Base-by-base conservation (phyloP, 2,113 vertebrate genomes). In the Anser cygnoides region DNA sequence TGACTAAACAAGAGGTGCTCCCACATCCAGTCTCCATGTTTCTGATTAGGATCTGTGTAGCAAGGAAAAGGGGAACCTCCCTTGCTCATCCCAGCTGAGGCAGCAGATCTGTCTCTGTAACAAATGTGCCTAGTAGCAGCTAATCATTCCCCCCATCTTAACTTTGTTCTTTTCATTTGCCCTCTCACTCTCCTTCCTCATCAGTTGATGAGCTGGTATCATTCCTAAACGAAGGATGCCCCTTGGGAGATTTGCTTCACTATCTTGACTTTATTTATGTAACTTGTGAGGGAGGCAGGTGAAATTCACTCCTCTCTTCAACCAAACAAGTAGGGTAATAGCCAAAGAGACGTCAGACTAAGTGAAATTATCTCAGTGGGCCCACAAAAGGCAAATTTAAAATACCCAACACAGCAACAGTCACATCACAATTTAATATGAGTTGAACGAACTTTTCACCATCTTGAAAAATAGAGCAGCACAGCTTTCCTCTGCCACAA, bases 391-490 rank as follows among this genome's bases (percentile, higher is more conserved):
- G 43, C 58, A 78, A 84, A 88, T 83, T 84, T 86, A 71, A 92
- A 84, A 84, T 61, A 35, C 49, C 25, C 71, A 78, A 63, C 29
- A 39, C 67, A 58, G n/a, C 55, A 87, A 76, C 62, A 70, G 93
- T n/a, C 90, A 93, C 91, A 85, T n/a, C 43, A 84, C 57, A 55
- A 81, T 81, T 94, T 81, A 92, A 44, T 35, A 18, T 28, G 28
- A 92, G 61, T 81, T 93, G 88, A 94, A 95, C 72, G 78, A 93
- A 95, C 71, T 95, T 91, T 29, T 80, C 39, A 41, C 55, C 71
- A 96, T 84, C 55, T 59, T 49, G 77, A 90, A 92, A 94, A 92
- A 87, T 62, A 93, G 73, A 89, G 89, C 94, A 93, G 88, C 71
- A 17, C 39, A 87, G 44, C 55, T 94, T 82, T 95, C 81, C 83